Evolutionary conservation across 2,113 vertebrate genomes (phyloP).

Genomic region (Capreolus pygargus): DNA sequence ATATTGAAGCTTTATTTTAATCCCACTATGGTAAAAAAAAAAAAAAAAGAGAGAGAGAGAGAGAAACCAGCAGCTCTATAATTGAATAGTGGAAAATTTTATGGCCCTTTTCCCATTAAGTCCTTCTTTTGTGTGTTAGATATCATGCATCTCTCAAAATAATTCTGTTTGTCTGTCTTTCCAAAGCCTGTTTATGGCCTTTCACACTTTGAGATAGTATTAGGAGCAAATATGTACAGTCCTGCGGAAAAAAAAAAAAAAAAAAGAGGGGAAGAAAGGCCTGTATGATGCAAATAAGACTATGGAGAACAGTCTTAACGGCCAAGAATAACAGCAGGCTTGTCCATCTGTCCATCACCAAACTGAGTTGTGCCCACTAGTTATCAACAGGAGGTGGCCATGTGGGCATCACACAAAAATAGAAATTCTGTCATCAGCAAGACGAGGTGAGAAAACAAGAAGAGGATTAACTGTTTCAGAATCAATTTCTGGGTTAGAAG

Average conservation of each 20-base stretch:
- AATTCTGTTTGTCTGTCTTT: neutral
- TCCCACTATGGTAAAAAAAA: neutral
- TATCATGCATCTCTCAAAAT: neutral
- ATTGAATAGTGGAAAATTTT: neutral
- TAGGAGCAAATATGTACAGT: neutral
- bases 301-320: neutral
- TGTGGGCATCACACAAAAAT: slow-evolving; percentile 43
- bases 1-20: slow-evolving; percentile 11
- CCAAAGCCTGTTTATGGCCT: neutral
- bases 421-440: slow-evolving; percentile 31
- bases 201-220: neutral
- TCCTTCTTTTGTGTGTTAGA: neutral
- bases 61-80: neutral
- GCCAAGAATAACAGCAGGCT: slow-evolving; percentile 49
- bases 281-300: neutral
- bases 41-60: neutral
- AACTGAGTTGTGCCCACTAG: neutral
- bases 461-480: slow-evolving; percentile 24
- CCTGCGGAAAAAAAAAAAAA: neutral
- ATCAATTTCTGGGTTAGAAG: slow-evolving; percentile 2
- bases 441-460: neutral
- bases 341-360: slow-evolving; percentile 28
- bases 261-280: neutral
- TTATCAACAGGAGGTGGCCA: slow-evolving; percentile 27
- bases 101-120: neutral